Base-by-base conservation (phyloP, 2,113 vertebrate genomes). In the Spizaetus ornatus region DNA sequence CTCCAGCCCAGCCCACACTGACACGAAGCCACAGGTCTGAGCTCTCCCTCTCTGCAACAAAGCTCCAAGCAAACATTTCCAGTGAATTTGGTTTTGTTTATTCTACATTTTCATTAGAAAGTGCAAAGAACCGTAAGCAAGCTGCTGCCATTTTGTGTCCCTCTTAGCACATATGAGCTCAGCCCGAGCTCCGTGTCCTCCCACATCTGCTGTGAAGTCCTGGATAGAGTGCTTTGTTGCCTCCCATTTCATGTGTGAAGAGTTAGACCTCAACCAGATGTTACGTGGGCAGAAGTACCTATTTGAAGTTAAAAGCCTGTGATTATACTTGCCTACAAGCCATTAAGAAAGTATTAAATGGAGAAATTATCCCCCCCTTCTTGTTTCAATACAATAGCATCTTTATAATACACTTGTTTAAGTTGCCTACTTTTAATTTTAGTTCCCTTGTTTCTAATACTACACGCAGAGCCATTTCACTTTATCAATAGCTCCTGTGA, bases 241-340 rank as follows among this genome's bases (percentile, higher is more conserved):
- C 79, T 95, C 83, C 48, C 27, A 23, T 2, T 55, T 53, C 47
- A 0, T 20, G 61, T 70, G 85, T 10, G 92, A 93, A 0, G 82
- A 88, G 79, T 77, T 82, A 67, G 89, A 93, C 81, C 58, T 82
- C 74, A 89, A 3, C 94, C 98, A 97, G 97, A 96, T 97, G 97
- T 97, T 97, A 85, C 29, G 95, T 97, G 97, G 97, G 98, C 97
- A 98, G 97, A 69, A 95, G 76, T 73, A 96, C 95, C 78, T 71
- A 73, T 62, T 38, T 29, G 95, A 55, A 95, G 95, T 47, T 92
- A 96, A 97, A 97, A 97, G 96, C 82, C 93, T 2, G 93, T 97
- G 96, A 97, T 98, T 98, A 97, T 62, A 25, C 86, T 82, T 97
- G 96, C 98, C 98, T 97, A 29, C 96, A 88, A 98, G 89, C 94